Evolutionary conservation across 2,888 invertebrate species (phyloP), one percentile per base, ranked within the genome.

Genomic region (Apocheima hispidaria): DNA sequence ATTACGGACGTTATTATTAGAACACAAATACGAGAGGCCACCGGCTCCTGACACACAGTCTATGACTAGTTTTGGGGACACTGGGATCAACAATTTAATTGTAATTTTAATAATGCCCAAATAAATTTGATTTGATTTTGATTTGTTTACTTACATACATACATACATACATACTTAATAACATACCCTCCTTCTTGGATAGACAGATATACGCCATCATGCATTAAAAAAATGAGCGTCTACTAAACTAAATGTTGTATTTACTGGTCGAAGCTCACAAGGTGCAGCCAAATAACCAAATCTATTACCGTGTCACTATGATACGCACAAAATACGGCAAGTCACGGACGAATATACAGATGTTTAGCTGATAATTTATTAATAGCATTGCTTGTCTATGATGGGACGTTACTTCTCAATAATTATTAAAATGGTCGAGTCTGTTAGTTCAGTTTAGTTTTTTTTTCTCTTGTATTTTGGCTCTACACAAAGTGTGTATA

Each of bases 331-430:
- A 69, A 79, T 72, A 56, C 65, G 83, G 75, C 63, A 70, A 80
- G 69, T 88, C 88, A 88, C 75, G 48, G 65, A 74, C 63, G 75
- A 78, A 86, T 86, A 87, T 83, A 83, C 79, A 89, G 88, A 89
- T 87, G 86, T 88, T 84, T 79, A 66, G 59, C 74, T 63, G 86
- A 88, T 88, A 86, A 86, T 84, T 69, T 80, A 80, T 84, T 87
- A 87, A 86, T 85, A 81, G 82, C 71, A 70, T 74, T 72, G 68
- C 43, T 53, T 6, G 41, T 16, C 52, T 28, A 9, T 40, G 41
- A 14, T 40, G 43, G 35, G n/a, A 16, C 33, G 35, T 30, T 40
- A 16, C 28, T 5, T 46, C 9, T 30, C 38, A 40, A 36, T 53
- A n/a, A n/a, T n/a, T n/a, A 35, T 43, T 16, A 10, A 10, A 0